Base-by-base conservation (phyloP, 2,113 vertebrate genomes). In the Caranx ignobilis region DNA sequence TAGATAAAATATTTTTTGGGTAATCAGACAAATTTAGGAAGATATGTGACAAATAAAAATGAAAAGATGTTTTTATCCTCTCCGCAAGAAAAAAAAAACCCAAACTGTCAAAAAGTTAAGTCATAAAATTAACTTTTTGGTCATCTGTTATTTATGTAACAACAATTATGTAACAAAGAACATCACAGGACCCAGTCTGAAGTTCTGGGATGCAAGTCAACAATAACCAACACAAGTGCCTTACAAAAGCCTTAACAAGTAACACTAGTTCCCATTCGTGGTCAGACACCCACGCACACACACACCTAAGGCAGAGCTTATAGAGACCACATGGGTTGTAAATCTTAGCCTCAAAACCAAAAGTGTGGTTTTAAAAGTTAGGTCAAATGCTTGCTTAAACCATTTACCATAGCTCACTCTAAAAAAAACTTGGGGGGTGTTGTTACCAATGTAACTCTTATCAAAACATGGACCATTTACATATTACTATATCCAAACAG, bases 241-340 rank as follows among this genome's bases (percentile, higher is more conserved):
- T 26, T 15, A 47, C 21, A 66, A 41, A 54, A 65, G 43, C 34
- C 11, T 64, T 6, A 1, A 12, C 6, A 35, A 57, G 39, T 55
- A 47, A 48, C 18, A 16, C 26, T 19, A 16, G 31, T 45, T 77
- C 63, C 59, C 59, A 63, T 59, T 57, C 68, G 43, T 71, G 41
- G n/a, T 16, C 21, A 56, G 55, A 21, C 26, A 47, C 43, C 54
- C 26, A 47, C 63, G 16, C 31, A 65, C 26, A 57, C 62, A 48
- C 50, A 43, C 1, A 55, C 0, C 57, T 77, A 16, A 57, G 15
- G 35, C 3, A 65, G 26, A 87, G 64, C 76, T 84, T 74, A 84
- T 54, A 70, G 57, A 83, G 83, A 86, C 69, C 75, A 88, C 41
- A 47, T 87, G 84, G 55, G 67, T 57, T 60, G 50, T 79, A 87